These are phyloP conservation scores for Platycercus adscitus DNA, from an alignment of 2,113 vertebrate genomes.

Conservation along the genomic window DNA sequence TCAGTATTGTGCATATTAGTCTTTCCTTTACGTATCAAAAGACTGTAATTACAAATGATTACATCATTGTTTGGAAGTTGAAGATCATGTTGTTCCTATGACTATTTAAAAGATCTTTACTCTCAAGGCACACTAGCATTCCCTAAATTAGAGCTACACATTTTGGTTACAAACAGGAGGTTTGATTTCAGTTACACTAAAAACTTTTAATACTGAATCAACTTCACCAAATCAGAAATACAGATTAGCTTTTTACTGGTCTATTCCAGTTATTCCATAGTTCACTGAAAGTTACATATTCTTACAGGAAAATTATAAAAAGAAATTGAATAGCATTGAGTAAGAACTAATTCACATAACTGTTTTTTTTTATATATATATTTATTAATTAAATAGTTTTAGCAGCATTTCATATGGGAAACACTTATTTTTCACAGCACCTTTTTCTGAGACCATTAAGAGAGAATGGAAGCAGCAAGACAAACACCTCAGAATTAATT, in stretches of 20 bases:
- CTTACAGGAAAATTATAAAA: background rate
- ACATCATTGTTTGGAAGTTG: background rate
- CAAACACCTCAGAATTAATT: background rate
- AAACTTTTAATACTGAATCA: background rate
- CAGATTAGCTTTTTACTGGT: background rate
- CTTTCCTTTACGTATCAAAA: background rate
- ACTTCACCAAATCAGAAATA: background rate
- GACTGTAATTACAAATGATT: background rate
- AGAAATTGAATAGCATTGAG: background rate
- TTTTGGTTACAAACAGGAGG: background rate
- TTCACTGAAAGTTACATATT: background rate
- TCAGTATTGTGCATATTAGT: background rate
- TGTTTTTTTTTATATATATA: background rate
- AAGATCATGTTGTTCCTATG: background rate
- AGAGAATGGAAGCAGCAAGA: background rate
- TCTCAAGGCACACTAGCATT: background rate
- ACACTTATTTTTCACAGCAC: background rate
- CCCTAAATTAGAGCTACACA: background rate
- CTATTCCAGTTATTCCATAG: background rate
- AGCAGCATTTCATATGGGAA: background rate
- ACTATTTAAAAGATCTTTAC: background rate
- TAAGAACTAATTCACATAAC: background rate
- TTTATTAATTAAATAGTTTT: background rate
- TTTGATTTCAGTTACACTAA: background rate
- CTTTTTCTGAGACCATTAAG: background rate